Evolutionary conservation across 2,888 invertebrate genomes (phyloP), one percentile per base, ranked within the genome.

Genomic region (Petrophora chlorosata): DNA sequence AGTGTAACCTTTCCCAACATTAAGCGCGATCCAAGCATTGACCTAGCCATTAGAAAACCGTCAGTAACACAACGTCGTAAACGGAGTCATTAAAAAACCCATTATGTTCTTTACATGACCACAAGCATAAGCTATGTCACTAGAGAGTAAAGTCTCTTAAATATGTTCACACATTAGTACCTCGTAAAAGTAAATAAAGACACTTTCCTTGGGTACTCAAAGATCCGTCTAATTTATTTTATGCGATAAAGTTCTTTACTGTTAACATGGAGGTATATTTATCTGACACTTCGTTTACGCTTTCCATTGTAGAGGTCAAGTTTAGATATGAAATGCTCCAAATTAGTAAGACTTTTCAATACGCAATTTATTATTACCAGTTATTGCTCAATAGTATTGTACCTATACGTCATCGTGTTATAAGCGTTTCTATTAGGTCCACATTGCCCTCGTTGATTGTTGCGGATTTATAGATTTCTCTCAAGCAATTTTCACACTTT

Each of bases 341-440:
- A 44, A 53, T 51, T 36, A 34, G n/a, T n/a, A n/a, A n/a, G 48
- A 56, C 43, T 54, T 56, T 50, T 48, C 32, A 56, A 39, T 39
- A 12, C 47, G 38, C 39, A 19, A 35, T 44, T 45, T 38, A 17
- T 14, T 34, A 26, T 36, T 17, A 35, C 46, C 32, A 32, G 51
- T 49, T 52, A 47, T 48, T 58, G 50, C 36, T 35, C 34, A 48
- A 48, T 51, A 41, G 13, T 10, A 10, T 47, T 44, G 45, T 48
- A n/a, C n/a, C n/a, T 42, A 34, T 38, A 19, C 40, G 25, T 25
- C 29, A 10, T 22, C 12, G 23, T 30, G 46, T 34, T 7, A 45
- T 48, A 32, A 40, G 16, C 12, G 34, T 38, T 42, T 55, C 43
- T 54, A 49, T 36, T 28, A 12, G 35, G 28, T 44, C 42, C 47